Evolutionary conservation across 2,797 vertebrate genomes (phyloP).

Genomic region (Philypnodon macrostomus): DNA sequence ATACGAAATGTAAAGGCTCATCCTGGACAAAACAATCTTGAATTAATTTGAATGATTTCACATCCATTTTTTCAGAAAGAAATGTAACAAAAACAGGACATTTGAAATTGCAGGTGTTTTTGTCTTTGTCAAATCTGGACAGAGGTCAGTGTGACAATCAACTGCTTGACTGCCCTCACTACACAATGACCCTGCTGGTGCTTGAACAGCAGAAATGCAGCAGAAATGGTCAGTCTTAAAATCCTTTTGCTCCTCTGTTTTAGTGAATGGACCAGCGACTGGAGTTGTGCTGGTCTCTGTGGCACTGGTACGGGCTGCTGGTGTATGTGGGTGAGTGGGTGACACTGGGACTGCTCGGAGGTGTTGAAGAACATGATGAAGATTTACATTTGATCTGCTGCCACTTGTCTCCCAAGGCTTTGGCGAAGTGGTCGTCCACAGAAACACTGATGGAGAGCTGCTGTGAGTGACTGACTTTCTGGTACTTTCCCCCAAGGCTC

Average conservation of each 20-base stretch:
- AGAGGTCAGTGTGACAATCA: slow-evolving; percentile 4
- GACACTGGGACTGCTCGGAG: slow-evolving; percentile 75
- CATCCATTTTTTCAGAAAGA: slow-evolving; percentile 46
- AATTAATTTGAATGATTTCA: slow-evolving; percentile 32
- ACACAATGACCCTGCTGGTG: slow-evolving; percentile 30
- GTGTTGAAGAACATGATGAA: slow-evolving; percentile 75
- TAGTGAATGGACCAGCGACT: slow-evolving; percentile 70
- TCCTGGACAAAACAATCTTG: slow-evolving; percentile 37
- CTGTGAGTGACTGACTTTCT: slow-evolving; percentile 49
- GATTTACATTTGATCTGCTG: slow-evolving; percentile 75
- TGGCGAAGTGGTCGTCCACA: slow-evolving; percentile 83
- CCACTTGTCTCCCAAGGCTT: slow-evolving; percentile 82
- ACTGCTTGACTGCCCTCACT: too few species aligned
- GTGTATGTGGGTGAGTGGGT: slow-evolving; percentile 70
- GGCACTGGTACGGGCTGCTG: slow-evolving; percentile 59
- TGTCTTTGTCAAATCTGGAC: slow-evolving; percentile 31
- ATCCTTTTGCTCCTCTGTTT: slow-evolving; percentile 41
- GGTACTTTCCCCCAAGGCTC: slow-evolving; percentile 77
- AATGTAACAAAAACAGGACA: slow-evolving; percentile 44
- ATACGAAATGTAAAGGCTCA: slow-evolving; percentile 70
- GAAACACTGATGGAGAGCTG: slow-evolving; percentile 78
- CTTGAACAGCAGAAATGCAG: slow-evolving; percentile 37
- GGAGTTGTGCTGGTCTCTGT: slow-evolving; percentile 63
- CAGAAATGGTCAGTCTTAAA: slow-evolving; percentile 55
- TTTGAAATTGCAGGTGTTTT: slow-evolving; percentile 45